phyloP scores from a whole-genome alignment of 1,140 invertebrate species.

The Meloidogyne hapla region DNA sequence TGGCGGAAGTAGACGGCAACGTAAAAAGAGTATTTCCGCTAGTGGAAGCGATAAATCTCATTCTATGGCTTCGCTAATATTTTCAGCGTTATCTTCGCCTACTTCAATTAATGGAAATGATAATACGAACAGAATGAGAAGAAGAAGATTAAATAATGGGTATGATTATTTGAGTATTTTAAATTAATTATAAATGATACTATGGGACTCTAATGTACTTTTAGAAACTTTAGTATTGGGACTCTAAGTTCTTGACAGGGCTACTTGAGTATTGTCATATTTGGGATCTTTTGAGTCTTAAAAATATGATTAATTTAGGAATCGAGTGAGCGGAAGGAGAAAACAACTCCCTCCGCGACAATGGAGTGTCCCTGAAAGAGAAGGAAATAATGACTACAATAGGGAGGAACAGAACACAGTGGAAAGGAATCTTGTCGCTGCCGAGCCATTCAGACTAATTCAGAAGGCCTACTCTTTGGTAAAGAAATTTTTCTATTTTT shows the following conservation, averaged over 20 bases:
- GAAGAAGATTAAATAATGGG: neutral
- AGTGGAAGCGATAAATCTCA: neutral
- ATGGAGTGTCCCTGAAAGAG: slow-evolving; percentile 1
- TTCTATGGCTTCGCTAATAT: neutral
- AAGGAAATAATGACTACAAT: neutral
- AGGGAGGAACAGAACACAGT: neutral
- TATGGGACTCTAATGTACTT: too few relatives aligned
- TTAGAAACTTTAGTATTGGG: too few relatives aligned
- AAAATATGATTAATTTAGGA: neutral
- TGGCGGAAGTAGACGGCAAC: neutral
- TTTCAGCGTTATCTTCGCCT: neutral
- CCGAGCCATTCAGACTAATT: slow-evolving; percentile 14
- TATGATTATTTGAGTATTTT: neutral
- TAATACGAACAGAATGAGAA: neutral
- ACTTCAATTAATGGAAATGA: too few relatives aligned
- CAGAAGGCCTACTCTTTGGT: slow-evolving; percentile 10
- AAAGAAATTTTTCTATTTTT: neutral
- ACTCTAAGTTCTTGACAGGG: too few relatives aligned
- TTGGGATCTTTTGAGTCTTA: neutral
- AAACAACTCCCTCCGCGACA: slow-evolving; percentile 12
- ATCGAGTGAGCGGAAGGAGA: neutral
- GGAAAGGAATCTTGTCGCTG: neutral
- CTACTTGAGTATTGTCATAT: too few relatives aligned
- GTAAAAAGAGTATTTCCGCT: neutral
- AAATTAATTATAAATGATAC: too few relatives aligned